phyloP scores from a whole-genome alignment of 2,113 vertebrate species.

The Elephantulus edwardii region DNA sequence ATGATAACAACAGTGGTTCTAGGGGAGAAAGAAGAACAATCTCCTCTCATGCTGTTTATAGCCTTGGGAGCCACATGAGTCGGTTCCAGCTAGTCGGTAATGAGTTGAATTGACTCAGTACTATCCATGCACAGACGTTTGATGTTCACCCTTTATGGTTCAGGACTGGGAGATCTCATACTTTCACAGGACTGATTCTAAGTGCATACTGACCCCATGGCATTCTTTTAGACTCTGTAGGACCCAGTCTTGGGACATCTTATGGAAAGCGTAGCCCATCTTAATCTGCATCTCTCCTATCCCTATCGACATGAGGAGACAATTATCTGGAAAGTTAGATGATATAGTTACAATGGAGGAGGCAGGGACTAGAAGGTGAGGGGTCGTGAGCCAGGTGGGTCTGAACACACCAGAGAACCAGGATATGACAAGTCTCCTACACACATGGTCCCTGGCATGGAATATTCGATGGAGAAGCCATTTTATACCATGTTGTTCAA shows the following conservation, averaged over 20 bases:
- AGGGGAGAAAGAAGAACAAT: no score
- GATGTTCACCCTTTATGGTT: background rate
- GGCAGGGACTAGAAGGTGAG: no score
- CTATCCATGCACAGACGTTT: accelerated
- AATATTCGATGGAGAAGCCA: background rate
- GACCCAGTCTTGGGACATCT: background rate
- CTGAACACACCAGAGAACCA: accelerated
- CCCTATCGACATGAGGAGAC: background rate
- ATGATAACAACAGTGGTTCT: no score
- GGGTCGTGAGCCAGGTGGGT: background rate
- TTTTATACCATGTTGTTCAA: background rate
- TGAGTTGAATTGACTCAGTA: no score
- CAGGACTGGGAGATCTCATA: no score
- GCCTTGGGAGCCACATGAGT: no score
- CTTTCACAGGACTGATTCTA: accelerated
- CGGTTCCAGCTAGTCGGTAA: no score
- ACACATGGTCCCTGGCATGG: background rate
- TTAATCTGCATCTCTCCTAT: no score
- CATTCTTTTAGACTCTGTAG: background rate
- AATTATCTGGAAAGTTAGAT: background rate
- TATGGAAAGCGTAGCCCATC: accelerated
- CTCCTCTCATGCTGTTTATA: no score
- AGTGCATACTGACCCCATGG: accelerated
- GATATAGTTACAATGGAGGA: background rate
- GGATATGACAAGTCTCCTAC: accelerated